These are phyloP conservation scores for Pampus argenteus DNA, from an alignment of 2,797 vertebrate species.

Conservation along the genomic window DNA sequence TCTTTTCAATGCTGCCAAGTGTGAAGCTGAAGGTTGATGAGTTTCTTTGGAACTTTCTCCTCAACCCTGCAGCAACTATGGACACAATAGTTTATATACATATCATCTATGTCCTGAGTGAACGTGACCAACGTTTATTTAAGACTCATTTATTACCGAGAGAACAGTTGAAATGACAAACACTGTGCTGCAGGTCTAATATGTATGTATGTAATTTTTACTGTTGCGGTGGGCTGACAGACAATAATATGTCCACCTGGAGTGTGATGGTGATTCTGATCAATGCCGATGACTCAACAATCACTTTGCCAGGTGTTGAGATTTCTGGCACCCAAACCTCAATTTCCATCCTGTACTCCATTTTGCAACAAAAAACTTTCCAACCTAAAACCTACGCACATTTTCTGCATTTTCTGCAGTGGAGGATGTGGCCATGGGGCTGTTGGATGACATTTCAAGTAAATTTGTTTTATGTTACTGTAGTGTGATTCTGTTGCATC, in stretches of 20 bases:
- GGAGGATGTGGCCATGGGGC: constrained; percentile 28
- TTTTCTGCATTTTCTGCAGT: constrained; percentile 40
- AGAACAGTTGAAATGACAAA: constrained; percentile 9
- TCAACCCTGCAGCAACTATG: constrained; percentile 12
- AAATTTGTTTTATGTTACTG: not conserved
- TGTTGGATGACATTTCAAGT: not conserved
- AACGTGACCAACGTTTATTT: constrained; percentile 15
- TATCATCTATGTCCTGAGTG: not conserved
- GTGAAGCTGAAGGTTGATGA: constrained; percentile 47
- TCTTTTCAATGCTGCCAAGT: constrained; percentile 36
- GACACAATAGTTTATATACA: constrained; percentile 18
- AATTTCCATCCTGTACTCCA: constrained; percentile 50
- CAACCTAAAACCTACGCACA: constrained; percentile 47
- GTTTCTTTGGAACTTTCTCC: constrained; percentile 19
- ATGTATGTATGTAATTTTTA: not conserved
- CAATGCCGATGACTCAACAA: constrained; percentile 41
- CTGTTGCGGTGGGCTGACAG: not conserved
- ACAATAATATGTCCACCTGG: constrained; percentile 13
- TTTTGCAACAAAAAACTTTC: constrained; percentile 47
- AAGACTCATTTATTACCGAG: constrained; percentile 1
- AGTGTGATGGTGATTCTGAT: constrained; percentile 29
- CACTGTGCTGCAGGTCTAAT: not conserved
- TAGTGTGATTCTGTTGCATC: constrained; percentile 2
- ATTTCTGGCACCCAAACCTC: constrained; percentile 39
- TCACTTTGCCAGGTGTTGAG: constrained; percentile 60